Evolutionary conservation across 92 coral and sea anemone genomes (phyloP).

Genomic region (Galaxea fascicularis): DNA sequence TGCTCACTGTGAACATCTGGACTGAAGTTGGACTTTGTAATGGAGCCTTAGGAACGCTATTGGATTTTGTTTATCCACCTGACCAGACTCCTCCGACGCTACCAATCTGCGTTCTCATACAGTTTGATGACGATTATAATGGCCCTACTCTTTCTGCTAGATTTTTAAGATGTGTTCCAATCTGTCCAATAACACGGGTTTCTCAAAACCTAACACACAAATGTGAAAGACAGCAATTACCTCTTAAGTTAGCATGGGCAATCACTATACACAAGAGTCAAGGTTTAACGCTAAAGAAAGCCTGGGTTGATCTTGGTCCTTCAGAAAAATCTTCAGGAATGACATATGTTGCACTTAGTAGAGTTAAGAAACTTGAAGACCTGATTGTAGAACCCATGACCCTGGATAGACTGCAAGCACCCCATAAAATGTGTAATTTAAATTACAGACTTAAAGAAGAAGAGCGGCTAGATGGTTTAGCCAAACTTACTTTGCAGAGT

Average conservation of each 20-base stretch:
- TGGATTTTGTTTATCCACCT: conserved; percentile 61
- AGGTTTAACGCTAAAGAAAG: too few relatives aligned
- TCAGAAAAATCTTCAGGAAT: conserved; percentile 55
- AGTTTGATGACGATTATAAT: too few relatives aligned
- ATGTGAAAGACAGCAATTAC: conserved; percentile 70
- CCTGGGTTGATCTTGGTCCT: conserved; percentile 59
- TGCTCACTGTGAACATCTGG: conserved; percentile 54
- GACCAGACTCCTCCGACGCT: conserved; percentile 54
- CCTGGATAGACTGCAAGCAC: conserved; percentile 51
- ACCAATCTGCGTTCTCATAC: conserved; percentile 45
- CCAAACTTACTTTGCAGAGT: conserved; percentile 13
- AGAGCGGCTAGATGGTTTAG: conserved; percentile 4
- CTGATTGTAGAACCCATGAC: conserved; percentile 59
- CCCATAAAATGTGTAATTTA: conserved; percentile 19
- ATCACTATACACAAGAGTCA: too few relatives aligned
- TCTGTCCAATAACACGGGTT: conserved; percentile 63
- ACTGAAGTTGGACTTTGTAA: conserved; percentile 50
- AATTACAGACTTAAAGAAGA: too few relatives aligned
- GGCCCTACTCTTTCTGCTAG: conserved; percentile 43
- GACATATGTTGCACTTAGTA: conserved; percentile 55
- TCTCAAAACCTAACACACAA: conserved; percentile 60
- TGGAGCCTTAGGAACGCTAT: conserved; percentile 58
- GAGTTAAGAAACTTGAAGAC: conserved; percentile 51
- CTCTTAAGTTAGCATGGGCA: too few relatives aligned
- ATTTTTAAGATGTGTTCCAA: conserved; percentile 73